Conservation (phyloP, 2,113 vertebrate species). For the Aegithalos caudatus region DNA sequence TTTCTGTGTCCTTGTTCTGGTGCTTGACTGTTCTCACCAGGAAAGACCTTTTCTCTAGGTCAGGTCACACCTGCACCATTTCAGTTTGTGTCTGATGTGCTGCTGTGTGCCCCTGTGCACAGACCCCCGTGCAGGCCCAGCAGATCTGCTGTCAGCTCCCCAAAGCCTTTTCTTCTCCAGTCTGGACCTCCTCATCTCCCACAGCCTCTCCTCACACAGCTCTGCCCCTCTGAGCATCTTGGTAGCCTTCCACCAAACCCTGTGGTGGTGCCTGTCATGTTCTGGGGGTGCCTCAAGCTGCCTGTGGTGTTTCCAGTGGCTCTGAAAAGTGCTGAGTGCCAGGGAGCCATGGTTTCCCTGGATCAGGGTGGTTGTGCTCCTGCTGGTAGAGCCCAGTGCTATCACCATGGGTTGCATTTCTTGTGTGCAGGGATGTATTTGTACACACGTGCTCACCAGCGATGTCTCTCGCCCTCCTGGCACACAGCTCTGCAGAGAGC, state of each 20-base stretch:
- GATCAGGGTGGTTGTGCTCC: not conserved
- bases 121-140: fast-evolving
- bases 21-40: not conserved
- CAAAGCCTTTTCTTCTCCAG: not conserved
- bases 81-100: not conserved
- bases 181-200: not conserved
- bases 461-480: not conserved
- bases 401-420: not conserved
- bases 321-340: not conserved
- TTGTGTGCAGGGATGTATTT: not conserved
- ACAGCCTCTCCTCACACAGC: not conserved
- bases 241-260: not conserved
- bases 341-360: fast-evolving
- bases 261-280: not conserved
- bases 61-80: not conserved
- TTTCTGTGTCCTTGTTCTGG: not conserved
- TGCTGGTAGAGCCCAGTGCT: not conserved
- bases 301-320: not conserved
- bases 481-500: not conserved
- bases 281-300: not conserved
- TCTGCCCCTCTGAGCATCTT: not conserved
- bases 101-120: not conserved
- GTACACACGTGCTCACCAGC: fast-evolving
- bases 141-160: not conserved
- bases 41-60: not conserved